Evolutionary conservation across 1,140 invertebrate genomes (phyloP).

Genomic region (Dryas iulia): DNA sequence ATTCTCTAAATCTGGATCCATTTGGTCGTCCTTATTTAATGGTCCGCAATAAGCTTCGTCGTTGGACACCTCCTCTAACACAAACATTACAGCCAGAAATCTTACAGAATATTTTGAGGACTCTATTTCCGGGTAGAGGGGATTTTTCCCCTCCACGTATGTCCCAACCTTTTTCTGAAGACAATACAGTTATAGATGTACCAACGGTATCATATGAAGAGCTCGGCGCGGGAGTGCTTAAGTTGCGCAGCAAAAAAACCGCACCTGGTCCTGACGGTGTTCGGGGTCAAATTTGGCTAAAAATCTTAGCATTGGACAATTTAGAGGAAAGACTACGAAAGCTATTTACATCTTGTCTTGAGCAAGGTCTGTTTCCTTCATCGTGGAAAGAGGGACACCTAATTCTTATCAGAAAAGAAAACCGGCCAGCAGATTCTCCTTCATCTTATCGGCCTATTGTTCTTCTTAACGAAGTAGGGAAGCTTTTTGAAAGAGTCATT

Average conservation of each 20-base stretch:
- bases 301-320: not conserved
- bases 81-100: too few relatives aligned
- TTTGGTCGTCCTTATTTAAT: too few relatives aligned
- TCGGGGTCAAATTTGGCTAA: not conserved
- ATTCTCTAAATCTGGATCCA: too few relatives aligned
- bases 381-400: constrained; percentile 11
- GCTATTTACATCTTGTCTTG: not conserved
- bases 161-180: too few relatives aligned
- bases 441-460: constrained; percentile 48
- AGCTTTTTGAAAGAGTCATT: too few relatives aligned
- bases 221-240: too few relatives aligned
- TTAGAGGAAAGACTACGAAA: not conserved
- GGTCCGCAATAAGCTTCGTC: too few relatives aligned
- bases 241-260: not conserved
- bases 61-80: too few relatives aligned
- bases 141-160: too few relatives aligned
- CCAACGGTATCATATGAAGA: not conserved
- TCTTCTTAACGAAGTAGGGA: constrained; percentile 35
- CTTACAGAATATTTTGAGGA: too few relatives aligned
- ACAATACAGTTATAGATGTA: too few relatives aligned
- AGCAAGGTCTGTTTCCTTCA: not conserved
- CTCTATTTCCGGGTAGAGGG: too few relatives aligned
- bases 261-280: constrained; percentile 4
- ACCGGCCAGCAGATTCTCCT: constrained; percentile 20
- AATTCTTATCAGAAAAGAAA: constrained; percentile 30